Evolutionary conservation across 37 sponge, comb jelly and placozoan species (phyloP).

Genomic region (Oscarella lobularis): DNA sequence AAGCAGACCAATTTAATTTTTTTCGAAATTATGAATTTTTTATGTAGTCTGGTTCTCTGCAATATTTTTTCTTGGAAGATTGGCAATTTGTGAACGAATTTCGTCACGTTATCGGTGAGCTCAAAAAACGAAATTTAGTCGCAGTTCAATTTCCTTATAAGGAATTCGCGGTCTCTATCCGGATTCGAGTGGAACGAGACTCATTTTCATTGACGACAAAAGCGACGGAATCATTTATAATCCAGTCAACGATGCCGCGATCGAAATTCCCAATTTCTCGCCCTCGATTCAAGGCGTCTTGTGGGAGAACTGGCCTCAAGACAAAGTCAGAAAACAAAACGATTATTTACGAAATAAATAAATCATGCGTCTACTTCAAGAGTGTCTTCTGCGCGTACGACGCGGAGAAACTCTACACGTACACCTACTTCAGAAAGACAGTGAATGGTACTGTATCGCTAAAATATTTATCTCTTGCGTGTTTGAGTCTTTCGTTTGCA

Average conservation of each 20-base stretch:
- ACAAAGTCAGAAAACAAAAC: slow-evolving; percentile 62
- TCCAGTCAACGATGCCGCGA: slow-evolving; percentile 55
- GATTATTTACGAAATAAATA: background rate
- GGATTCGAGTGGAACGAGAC: slow-evolving; percentile 50
- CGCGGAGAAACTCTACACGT: slow-evolving; percentile 59
- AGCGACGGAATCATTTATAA: slow-evolving; percentile 81
- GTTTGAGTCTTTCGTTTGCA: background rate
- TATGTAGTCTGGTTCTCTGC: slow-evolving; percentile 53
- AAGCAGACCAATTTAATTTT: slow-evolving; percentile 4
- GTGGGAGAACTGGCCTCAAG: slow-evolving; percentile 73
- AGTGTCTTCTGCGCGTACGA: slow-evolving; percentile 56
- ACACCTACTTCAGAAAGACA: slow-evolving; percentile 62
- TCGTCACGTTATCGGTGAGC: slow-evolving; percentile 58
- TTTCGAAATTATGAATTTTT: background rate
- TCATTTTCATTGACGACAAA: slow-evolving; percentile 83
- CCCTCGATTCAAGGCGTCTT: slow-evolving; percentile 46
- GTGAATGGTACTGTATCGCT: slow-evolving; percentile 6
- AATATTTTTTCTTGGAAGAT: slow-evolving; percentile 80
- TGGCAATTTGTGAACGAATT: slow-evolving; percentile 90
- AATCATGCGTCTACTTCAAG: slow-evolving; percentile 12
- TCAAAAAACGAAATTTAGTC: background rate
- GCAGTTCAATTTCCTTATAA: background rate
- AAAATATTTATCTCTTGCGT: background rate
- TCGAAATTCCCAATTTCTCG: slow-evolving; percentile 69
- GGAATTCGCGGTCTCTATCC: slow-evolving; percentile 59